Percentiles rank a stretch among this genome's conserved stretches.
Conservation (phyloP, 1,140 invertebrate genomes). For the Drosophila santomea region DNA sequence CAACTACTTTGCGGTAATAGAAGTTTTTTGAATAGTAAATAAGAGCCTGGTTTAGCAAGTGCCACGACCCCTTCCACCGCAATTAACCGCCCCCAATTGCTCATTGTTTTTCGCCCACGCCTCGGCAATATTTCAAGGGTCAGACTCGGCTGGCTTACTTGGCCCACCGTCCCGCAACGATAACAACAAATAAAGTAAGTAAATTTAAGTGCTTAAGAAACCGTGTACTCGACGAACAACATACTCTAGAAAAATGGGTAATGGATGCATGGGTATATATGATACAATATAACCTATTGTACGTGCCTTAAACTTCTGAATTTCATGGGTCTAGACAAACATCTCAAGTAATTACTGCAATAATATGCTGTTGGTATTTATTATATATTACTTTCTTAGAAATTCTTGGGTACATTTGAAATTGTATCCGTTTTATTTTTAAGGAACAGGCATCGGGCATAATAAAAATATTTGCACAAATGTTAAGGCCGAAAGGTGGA, state of each 20-base stretch:
- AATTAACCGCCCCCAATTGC: slow-evolving; percentile 1
- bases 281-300: too few species aligned
- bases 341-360: too few species aligned
- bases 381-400: neutral
- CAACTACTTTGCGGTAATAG: slow-evolving; percentile 72
- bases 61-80: neutral
- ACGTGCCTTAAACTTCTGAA: neutral
- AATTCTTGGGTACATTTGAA: slow-evolving; percentile 6
- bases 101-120: slow-evolving; percentile 20
- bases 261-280: neutral
- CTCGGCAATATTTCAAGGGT: slow-evolving; percentile 61
- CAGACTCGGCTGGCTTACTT: slow-evolving; percentile 8
- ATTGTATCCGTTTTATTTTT: neutral
- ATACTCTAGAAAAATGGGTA: slow-evolving; percentile 10
- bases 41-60: slow-evolving; percentile 29
- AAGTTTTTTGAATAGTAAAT: slow-evolving; percentile 82
- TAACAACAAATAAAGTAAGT: slow-evolving; percentile 40
- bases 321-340: too few species aligned
- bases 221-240: neutral
- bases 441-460: slow-evolving; percentile 8
- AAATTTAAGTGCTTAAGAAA: slow-evolving; percentile 12
- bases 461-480: slow-evolving; percentile 75
- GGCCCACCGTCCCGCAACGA: slow-evolving; percentile 18
- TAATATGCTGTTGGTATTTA: too few species aligned
- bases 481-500: slow-evolving; percentile 5